Percentiles rank a stretch among this genome's conserved stretches.
Evolutionary conservation across 2,888 invertebrate genomes (phyloP).

Genomic region (Opisthograptis luteolata): DNA sequence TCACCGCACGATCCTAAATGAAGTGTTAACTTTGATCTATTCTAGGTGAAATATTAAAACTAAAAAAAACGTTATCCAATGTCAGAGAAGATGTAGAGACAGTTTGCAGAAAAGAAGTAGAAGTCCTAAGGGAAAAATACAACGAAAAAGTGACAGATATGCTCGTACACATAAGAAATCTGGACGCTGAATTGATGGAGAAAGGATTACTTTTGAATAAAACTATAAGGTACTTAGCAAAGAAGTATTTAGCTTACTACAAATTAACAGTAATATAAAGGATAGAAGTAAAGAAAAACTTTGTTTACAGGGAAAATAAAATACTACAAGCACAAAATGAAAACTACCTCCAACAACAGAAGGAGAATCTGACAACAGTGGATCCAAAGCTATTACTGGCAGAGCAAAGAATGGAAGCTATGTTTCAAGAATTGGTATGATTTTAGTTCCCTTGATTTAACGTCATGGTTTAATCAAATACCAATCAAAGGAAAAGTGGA

Average conservation of each 20-base stretch:
- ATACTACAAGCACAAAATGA: conserved; percentile 79
- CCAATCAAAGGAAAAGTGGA: too few relatives aligned
- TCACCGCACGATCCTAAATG: too few relatives aligned
- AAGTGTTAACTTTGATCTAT: conserved; percentile 26
- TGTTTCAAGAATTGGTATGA: conserved; percentile 85
- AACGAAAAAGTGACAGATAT: conserved; percentile 84
- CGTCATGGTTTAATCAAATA: too few relatives aligned
- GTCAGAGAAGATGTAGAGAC: conserved; percentile 83
- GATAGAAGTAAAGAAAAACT: background rate
- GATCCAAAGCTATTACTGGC: conserved; percentile 76
- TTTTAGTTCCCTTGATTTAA: background rate
- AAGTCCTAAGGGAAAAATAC: conserved; percentile 82
- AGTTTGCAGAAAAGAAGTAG: conserved; percentile 84
- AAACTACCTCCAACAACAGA: conserved; percentile 66
- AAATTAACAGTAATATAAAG: background rate
- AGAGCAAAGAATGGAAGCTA: conserved; percentile 83
- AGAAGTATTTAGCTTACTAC: background rate
- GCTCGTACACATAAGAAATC: conserved; percentile 80
- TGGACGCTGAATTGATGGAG: conserved; percentile 83
- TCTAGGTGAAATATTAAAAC: conserved; percentile 81
- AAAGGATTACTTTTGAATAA: conserved; percentile 83
- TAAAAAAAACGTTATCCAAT: conserved; percentile 79
- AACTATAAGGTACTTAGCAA: conserved; percentile 59
- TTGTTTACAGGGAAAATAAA: conserved; percentile 77
- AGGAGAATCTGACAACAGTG: conserved; percentile 51